Evolutionary conservation across 2,797 vertebrate species (phyloP).

Genomic region (Amniataba percoides): DNA sequence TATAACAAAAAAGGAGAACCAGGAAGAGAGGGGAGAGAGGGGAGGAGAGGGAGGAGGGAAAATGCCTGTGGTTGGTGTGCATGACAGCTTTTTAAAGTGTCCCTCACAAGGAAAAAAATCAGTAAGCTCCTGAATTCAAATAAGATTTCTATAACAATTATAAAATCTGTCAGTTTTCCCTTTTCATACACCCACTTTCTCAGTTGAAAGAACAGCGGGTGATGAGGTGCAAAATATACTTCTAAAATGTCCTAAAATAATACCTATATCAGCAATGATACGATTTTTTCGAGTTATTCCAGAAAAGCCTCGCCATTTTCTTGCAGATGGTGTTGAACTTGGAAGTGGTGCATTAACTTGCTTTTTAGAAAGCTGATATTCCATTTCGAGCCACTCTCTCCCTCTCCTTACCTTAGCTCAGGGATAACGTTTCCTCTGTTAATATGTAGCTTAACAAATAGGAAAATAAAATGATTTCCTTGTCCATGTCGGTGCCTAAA

Average conservation of each 20-base stretch:
- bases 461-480: conserved; percentile 76
- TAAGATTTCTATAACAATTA: conserved; percentile 82
- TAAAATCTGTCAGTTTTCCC: conserved; percentile 77
- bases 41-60: conserved; percentile 44
- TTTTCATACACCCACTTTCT: conserved; percentile 73
- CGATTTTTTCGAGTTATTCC: conserved; percentile 44
- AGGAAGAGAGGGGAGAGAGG: conserved; percentile 42
- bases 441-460: conserved; percentile 75
- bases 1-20: conserved; percentile 82
- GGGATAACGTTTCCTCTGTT: conserved; percentile 50
- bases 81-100: conserved; percentile 82
- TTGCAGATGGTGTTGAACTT: conserved; percentile 30
- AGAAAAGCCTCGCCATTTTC: conserved; percentile 34
- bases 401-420: conserved; percentile 16
- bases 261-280: conserved; percentile 50
- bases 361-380: conserved; percentile 43
- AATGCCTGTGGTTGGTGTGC: conserved; percentile 75
- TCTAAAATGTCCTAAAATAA: conserved; percentile 73
- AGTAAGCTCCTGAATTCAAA: conserved; percentile 76
- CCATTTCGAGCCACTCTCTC: conserved; percentile 24
- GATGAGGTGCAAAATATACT: conserved; percentile 71
- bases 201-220: conserved; percentile 72
- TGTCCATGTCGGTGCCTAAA: conserved; percentile 68
- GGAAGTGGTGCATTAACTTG: conserved; percentile 25
- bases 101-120: conserved; percentile 65